Evolutionary conservation across 1,140 invertebrate species (phyloP).

Genomic region (Zaprionus ghesquierei): DNA sequence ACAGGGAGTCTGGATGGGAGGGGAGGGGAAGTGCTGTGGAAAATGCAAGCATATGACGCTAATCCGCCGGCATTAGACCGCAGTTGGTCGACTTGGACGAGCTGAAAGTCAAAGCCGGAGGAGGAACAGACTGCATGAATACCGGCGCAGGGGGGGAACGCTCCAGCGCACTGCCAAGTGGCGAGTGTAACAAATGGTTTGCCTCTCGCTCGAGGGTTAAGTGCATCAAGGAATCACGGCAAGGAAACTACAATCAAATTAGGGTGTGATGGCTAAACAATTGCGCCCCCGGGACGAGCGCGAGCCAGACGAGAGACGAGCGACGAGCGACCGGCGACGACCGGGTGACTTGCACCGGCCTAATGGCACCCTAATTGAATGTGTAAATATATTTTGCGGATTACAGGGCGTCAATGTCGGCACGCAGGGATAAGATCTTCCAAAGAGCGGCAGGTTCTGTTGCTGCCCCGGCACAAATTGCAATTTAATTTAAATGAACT

Average conservation of each 20-base stretch:
- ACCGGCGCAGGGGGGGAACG: slow-evolving; percentile 17
- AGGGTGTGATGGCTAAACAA: slow-evolving; percentile 83
- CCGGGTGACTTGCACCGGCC: slow-evolving; percentile 28
- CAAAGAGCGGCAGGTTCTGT: slow-evolving; percentile 25
- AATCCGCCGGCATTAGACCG: slow-evolving; percentile 77
- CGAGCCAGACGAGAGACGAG: slow-evolving; percentile 21
- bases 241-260: slow-evolving; percentile 81
- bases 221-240: slow-evolving; percentile 81
- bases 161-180: slow-evolving; percentile 70
- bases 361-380: slow-evolving; percentile 82
- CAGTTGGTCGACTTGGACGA: slow-evolving; percentile 57
- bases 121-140: slow-evolving; percentile 28
- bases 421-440: slow-evolving; percentile 67
- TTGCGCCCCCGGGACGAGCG: slow-evolving; percentile 73
- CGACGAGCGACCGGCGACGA: slow-evolving; percentile 24
- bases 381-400: slow-evolving; percentile 82
- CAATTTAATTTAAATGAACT: slow-evolving; percentile 81
- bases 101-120: not conserved
- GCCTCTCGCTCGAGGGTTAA: slow-evolving; percentile 63
- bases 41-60: slow-evolving; percentile 83
- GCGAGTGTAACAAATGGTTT: slow-evolving; percentile 68
- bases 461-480: slow-evolving; percentile 56
- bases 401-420: slow-evolving; percentile 74
- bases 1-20: not conserved
- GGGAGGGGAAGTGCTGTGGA: slow-evolving; percentile 23